Conservation (phyloP, 2,797 vertebrate genomes). For the Gadopsis bispinosus region DNA sequence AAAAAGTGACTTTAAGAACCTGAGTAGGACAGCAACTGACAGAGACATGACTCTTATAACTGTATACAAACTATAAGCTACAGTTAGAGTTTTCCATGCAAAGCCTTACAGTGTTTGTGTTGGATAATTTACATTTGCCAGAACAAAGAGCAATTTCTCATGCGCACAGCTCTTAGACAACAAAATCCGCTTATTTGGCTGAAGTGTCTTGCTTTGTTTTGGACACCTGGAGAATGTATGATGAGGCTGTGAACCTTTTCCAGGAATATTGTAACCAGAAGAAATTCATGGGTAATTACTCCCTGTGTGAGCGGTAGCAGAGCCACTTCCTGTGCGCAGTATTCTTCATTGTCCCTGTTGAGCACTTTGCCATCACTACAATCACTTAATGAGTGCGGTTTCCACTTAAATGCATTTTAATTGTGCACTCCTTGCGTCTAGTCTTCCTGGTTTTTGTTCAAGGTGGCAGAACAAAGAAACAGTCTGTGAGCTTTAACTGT, state of each 20-base stretch:
- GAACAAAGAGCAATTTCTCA: slow-evolving; percentile 5
- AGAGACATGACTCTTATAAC: not conserved
- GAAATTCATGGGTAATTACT: slow-evolving; percentile 73
- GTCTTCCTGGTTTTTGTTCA: slow-evolving; percentile 10
- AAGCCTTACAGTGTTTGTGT: not conserved
- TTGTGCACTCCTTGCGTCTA: not conserved
- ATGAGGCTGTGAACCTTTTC: slow-evolving; percentile 62
- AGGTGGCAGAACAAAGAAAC: slow-evolving; percentile 1
- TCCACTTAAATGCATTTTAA: slow-evolving; percentile 24
- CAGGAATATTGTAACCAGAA: slow-evolving; percentile 65
- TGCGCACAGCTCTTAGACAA: slow-evolving; percentile 19
- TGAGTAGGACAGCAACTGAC: not conserved
- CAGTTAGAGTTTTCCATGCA: not conserved
- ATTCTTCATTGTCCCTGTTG: slow-evolving; percentile 15
- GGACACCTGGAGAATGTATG: slow-evolving; percentile 61
- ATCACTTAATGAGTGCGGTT: slow-evolving; percentile 8
- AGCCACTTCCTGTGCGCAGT: slow-evolving; percentile 33
- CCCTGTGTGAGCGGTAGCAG: slow-evolving; percentile 52
- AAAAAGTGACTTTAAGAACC: not conserved
- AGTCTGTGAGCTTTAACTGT: not conserved
- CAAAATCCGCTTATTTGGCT: slow-evolving; percentile 49
- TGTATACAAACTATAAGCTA: not conserved
- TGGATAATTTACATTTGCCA: slow-evolving; percentile 8
- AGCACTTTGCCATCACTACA: slow-evolving; percentile 27
- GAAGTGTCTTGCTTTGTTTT: slow-evolving; percentile 50